phyloP scores from a whole-genome alignment of 2,113 vertebrate species.

The Cyanoramphus novaezelandiae region DNA sequence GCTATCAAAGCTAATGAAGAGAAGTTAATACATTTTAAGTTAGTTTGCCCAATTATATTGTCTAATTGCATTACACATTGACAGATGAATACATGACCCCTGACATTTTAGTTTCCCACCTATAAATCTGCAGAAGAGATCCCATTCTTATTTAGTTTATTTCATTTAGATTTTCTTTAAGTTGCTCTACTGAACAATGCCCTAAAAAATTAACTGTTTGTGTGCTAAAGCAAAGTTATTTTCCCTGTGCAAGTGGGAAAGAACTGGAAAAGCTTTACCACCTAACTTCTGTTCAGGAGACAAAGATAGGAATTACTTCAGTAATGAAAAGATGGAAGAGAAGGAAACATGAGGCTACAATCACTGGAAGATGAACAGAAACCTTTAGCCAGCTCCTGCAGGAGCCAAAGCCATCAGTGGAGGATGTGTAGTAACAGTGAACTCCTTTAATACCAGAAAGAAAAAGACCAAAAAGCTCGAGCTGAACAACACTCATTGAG shows the following conservation, averaged over 20 bases:
- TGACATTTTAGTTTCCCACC: slow-evolving; percentile 63
- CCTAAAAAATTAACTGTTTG: slow-evolving; percentile 43
- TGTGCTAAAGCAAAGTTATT: not conserved
- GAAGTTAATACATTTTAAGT: slow-evolving; percentile 54
- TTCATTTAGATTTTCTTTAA: slow-evolving; percentile 24
- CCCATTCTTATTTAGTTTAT: slow-evolving; percentile 15
- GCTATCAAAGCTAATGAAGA: slow-evolving; percentile 7
- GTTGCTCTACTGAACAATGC: not conserved
- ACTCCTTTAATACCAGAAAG: not conserved
- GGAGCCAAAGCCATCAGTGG: accelerated
- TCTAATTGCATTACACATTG: slow-evolving; percentile 74
- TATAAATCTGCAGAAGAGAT: slow-evolving; percentile 11
- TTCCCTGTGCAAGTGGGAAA: not conserved
- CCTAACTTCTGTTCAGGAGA: not conserved
- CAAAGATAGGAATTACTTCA: not conserved
- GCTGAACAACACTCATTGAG: not conserved
- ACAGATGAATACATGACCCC: slow-evolving; percentile 63
- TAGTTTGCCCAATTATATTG: slow-evolving; percentile 69
- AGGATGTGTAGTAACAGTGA: not conserved
- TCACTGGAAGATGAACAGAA: not conserved
- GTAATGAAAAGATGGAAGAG: not conserved
- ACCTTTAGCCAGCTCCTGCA: not conserved
- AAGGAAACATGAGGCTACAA: not conserved
- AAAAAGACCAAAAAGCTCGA: not conserved
- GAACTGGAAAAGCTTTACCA: not conserved